phyloP scores from a whole-genome alignment of 1,140 invertebrate species.

The Drosophila parabipectinata region DNA sequence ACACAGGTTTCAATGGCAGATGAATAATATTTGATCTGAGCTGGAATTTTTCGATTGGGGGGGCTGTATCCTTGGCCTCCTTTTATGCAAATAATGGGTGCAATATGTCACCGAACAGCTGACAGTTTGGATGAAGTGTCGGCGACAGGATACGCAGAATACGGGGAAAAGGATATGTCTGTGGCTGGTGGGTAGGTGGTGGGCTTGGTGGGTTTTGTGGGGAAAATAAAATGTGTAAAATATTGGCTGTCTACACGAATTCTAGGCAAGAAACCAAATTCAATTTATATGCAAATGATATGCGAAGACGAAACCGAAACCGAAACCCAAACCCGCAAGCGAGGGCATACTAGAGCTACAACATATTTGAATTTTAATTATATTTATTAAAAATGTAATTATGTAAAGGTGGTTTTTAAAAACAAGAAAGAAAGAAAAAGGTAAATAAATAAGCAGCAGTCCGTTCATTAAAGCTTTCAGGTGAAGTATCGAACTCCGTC shows the following conservation, averaged over 20 bases:
- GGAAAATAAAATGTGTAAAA: conserved; percentile 75
- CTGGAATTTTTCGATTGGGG: neutral
- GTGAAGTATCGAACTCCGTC: conserved; percentile 64
- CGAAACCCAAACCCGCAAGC: neutral
- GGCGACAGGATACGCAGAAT: conserved; percentile 41
- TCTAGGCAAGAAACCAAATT: conserved; percentile 49
- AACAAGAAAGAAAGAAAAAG: conserved; percentile 12
- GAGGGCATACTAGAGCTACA: conserved; percentile 15
- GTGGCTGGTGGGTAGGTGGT: conserved; percentile 13
- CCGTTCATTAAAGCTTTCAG: conserved; percentile 23
- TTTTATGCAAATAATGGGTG: conserved; percentile 76
- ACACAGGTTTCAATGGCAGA: neutral
- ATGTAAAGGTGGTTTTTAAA: conserved; percentile 28
- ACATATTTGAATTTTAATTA: conserved; percentile 66
- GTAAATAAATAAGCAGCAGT: conserved; percentile 26
- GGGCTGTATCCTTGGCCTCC: neutral
- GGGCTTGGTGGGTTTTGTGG: conserved; percentile 14
- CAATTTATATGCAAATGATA: conserved; percentile 81
- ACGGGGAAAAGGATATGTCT: conserved; percentile 13
- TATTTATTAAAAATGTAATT: conserved; percentile 77
- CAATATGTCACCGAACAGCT: conserved; percentile 71
- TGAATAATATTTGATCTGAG: neutral
- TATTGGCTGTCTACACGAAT: conserved; percentile 69
- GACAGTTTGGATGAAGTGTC: conserved; percentile 71
- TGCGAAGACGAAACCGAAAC: conserved; percentile 41